Conservation (phyloP, 2,797 vertebrate species). For the Oryzias dopingdopingensis region DNA sequence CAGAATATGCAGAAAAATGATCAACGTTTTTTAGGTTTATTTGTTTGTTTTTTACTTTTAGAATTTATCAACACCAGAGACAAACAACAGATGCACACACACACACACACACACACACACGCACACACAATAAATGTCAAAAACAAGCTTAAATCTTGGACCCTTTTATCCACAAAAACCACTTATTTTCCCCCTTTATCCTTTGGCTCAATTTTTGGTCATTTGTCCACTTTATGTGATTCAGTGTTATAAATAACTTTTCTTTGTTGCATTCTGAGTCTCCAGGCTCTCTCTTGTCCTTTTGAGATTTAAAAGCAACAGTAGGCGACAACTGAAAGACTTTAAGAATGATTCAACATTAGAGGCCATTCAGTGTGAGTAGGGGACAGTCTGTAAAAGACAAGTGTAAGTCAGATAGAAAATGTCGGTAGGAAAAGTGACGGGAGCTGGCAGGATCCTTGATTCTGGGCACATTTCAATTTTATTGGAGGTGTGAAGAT, state of each 20-base stretch:
- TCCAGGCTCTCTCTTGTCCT: slow-evolving; percentile 11
- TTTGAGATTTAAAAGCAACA: slow-evolving; percentile 45
- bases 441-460: slow-evolving; percentile 42
- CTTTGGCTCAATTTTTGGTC: slow-evolving; percentile 34
- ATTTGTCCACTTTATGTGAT: slow-evolving; percentile 54
- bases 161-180: slow-evolving; percentile 39
- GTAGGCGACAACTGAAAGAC: slow-evolving; percentile 29
- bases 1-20: background rate
- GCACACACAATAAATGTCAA: slow-evolving; percentile 1
- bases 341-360: slow-evolving; percentile 28
- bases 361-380: slow-evolving; percentile 10
- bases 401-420: slow-evolving; percentile 26
- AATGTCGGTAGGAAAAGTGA: slow-evolving; percentile 1
- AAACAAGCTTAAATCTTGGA: slow-evolving; percentile 32
- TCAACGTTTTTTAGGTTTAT: background rate
- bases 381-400: slow-evolving; percentile 16
- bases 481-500: slow-evolving; percentile 53
- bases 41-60: no score
- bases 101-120: background rate
- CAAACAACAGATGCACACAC: slow-evolving; percentile 2
- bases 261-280: slow-evolving; percentile 30
- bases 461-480: slow-evolving; percentile 48
- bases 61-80: background rate
- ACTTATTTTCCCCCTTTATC: slow-evolving; percentile 50
- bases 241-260: slow-evolving; percentile 56